Percentiles rank a stretch among this genome's conserved stretches.
phyloP scores from a whole-genome alignment of 2,888 invertebrate genomes.

The Leptopilina drosophilae region DNA sequence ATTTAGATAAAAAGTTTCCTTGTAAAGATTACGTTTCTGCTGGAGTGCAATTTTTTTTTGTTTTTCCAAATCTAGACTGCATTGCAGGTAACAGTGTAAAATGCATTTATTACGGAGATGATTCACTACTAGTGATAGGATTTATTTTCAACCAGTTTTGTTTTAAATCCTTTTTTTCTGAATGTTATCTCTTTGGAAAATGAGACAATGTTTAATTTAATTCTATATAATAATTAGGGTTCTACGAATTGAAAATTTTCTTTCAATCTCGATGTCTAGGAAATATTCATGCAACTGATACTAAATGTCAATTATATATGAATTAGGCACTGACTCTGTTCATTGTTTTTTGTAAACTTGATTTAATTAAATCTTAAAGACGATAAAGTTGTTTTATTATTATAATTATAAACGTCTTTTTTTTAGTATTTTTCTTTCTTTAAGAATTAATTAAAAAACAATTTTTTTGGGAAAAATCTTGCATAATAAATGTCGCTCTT shows the following conservation, averaged over 20 bases:
- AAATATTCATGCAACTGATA: constrained; percentile 6
- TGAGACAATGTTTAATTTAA: not conserved
- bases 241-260: not conserved
- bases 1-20: not conserved
- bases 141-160: constrained; percentile 5
- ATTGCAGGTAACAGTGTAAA: constrained; percentile 32
- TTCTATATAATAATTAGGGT: not conserved
- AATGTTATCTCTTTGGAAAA: constrained; percentile 9
- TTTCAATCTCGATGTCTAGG: constrained; percentile 4
- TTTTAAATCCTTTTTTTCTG: not conserved
- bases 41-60: not conserved
- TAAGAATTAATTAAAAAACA: not conserved
- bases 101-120: constrained; percentile 17
- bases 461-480: not conserved
- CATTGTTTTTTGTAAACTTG: not conserved
- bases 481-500: constrained; percentile 29
- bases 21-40: constrained; percentile 31
- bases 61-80: constrained; percentile 11
- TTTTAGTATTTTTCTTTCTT: not conserved
- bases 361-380: constrained; percentile 7
- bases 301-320: constrained; percentile 4
- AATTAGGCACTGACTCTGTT: constrained; percentile 17
- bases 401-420: not conserved
- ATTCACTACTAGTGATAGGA: constrained; percentile 16
- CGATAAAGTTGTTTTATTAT: constrained; percentile 1